Base-by-base conservation (phyloP, 2,888 invertebrate genomes). In the Dichetophora obliterata region DNA sequence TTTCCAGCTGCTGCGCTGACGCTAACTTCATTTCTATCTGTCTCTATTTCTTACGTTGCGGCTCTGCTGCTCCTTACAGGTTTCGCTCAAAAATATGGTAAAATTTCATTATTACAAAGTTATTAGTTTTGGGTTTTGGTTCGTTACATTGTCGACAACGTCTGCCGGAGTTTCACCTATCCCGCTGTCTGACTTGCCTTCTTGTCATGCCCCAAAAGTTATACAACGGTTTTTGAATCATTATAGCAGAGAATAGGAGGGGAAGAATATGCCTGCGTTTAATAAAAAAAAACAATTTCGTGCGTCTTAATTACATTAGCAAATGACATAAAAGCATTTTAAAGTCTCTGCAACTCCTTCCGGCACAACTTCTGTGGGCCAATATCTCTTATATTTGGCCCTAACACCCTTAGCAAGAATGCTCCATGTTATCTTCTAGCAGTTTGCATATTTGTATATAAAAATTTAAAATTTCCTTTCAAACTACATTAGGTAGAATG, bases 31-130 rank as follows among this genome's bases (percentile, higher is more conserved):
- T 27, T 50, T 19, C 34, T 19, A 6, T 9, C 27, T 16, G 6
- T 5, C 50, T n/a, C n/a, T n/a, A n/a, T n/a, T 8, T 27, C 16
- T 70, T 31, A 16, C 54, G 19, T 37, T 8, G 37, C 54, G 14
- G 11, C 11, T 1, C 24, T n/a, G 57, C 4, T n/a, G 14, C 43
- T 57, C 6, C 34, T 31, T 27, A 4, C 37, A 71, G 54, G 48
- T 61, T 61, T 5, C 19, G 57, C 27, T 63, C 27, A 52, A 63
- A 61, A 70, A 19, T n/a, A 70, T 57, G 72, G 27, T 59, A 27
- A 68, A 75, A 75, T 75, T 75, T 75, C 68, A 75, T 75, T 75
- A 75, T 68, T 68, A 24, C 57, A 43, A 48, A 59, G 66, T 75
- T 75, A 75, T 75, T 75, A 75, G 75, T 75, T 68, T 66, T 68